Evolutionary conservation across 2,888 invertebrate genomes (phyloP).

Genomic region (Epiblema foenella): DNA sequence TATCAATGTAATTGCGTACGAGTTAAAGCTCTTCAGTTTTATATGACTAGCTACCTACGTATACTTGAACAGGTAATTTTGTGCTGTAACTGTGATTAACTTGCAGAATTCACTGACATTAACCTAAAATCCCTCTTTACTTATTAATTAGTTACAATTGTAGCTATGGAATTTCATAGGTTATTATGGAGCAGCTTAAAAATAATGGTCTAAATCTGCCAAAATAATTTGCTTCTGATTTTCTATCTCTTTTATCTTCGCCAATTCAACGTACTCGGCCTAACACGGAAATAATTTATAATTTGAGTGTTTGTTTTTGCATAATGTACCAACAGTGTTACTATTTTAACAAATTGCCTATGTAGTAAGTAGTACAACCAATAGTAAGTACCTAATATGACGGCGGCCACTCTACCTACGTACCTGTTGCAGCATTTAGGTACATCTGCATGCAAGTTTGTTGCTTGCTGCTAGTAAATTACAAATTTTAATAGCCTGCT

Average conservation of each 20-base stretch:
- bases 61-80: background rate
- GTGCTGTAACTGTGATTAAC: too few species aligned
- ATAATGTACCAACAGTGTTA: background rate
- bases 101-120: too few species aligned
- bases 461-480: background rate
- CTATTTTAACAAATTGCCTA: background rate
- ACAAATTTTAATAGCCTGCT: background rate
- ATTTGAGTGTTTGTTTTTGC: background rate
- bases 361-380: background rate
- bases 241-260: too few species aligned
- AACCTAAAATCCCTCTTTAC: too few species aligned
- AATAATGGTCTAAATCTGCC: too few species aligned
- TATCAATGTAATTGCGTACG: constrained; percentile 30
- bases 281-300: background rate
- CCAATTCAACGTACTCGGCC: too few species aligned
- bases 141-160: too few species aligned
- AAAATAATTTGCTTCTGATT: too few species aligned
- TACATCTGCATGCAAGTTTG: constrained; percentile 26
- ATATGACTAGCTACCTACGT: background rate
- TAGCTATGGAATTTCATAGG: too few species aligned
- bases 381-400: background rate
- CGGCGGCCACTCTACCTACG: background rate
- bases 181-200: too few species aligned
- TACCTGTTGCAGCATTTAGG: constrained; percentile 36
- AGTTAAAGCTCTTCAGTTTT: constrained; percentile 11